phyloP scores from a whole-genome alignment of 2,888 invertebrate species.

The Stictocephala bisonia region DNA sequence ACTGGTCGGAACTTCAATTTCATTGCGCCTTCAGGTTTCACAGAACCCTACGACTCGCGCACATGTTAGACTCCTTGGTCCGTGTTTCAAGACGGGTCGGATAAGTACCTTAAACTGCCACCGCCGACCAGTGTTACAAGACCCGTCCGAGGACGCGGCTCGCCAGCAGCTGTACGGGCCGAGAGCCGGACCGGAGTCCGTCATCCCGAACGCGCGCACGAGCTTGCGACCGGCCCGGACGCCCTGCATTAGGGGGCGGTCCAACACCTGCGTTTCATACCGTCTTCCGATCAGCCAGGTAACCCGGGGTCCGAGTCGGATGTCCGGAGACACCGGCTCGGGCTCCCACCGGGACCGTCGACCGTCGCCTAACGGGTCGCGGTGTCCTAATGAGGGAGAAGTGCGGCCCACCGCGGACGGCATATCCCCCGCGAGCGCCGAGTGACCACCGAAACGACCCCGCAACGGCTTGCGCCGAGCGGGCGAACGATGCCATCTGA shows the following conservation, averaged over 20 bases:
- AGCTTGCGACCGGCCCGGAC: not conserved
- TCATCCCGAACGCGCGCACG: not conserved
- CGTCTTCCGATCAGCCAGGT: too few relatives aligned
- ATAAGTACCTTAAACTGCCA: conserved; percentile 67
- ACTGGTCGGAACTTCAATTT: conserved; percentile 69
- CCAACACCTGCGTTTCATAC: too few relatives aligned
- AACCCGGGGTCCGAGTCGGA: too few relatives aligned
- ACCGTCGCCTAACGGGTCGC: too few relatives aligned
- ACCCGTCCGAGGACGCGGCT: conserved; percentile 61
- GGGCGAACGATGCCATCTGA: conserved; percentile 18
- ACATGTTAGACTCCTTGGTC: conserved; percentile 80
- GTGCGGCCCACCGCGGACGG: conserved; percentile 74
- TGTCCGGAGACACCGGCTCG: too few relatives aligned
- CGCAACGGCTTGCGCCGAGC: conserved; percentile 7
- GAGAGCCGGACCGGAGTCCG: not conserved
- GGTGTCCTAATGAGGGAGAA: conserved; percentile 48
- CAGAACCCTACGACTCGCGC: conserved; percentile 76
- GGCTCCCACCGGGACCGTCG: too few relatives aligned
- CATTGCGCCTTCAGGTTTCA: conserved; percentile 74
- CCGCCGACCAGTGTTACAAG: conserved; percentile 63
- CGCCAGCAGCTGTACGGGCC: not conserved
- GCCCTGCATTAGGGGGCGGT: too few relatives aligned
- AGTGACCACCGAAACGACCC: conserved; percentile 33
- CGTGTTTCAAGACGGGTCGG: conserved; percentile 83
- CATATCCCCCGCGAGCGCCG: conserved; percentile 33